phyloP scores from a whole-genome alignment of 2,888 invertebrate genomes.

The Cerastis leucographa region DNA sequence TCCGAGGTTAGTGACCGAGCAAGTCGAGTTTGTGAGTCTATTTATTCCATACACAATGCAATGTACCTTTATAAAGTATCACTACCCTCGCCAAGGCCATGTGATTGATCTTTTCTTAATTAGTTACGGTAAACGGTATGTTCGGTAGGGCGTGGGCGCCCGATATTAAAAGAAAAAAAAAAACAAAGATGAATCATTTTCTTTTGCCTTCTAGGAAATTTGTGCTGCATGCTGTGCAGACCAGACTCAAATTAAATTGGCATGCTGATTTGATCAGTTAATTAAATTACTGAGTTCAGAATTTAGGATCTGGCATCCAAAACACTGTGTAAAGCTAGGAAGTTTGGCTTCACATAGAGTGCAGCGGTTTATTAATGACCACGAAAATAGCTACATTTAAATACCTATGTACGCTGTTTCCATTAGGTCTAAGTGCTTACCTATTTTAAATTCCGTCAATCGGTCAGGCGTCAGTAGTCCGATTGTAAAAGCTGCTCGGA shows the following conservation, averaged over 20 bases:
- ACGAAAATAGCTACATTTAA: neutral
- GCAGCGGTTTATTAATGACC: neutral
- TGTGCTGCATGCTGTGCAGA: no score
- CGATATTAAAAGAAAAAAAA: neutral
- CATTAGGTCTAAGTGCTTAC: neutral
- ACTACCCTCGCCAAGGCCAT: neutral
- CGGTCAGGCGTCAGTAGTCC: neutral
- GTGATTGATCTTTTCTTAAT: conserved; percentile 9
- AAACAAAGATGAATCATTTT: neutral
- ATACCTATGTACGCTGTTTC: neutral
- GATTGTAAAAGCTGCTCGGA: conserved; percentile 7
- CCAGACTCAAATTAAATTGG: no score
- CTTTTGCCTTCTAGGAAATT: neutral
- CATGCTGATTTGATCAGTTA: no score
- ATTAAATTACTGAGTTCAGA: neutral
- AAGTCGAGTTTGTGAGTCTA: neutral
- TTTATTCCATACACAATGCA: neutral
- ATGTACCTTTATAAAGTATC: neutral
- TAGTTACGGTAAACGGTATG: neutral
- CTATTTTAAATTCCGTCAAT: conserved; percentile 29
- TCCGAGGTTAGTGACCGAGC: conserved; percentile 1
- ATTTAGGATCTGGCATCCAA: neutral
- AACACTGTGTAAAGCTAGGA: neutral
- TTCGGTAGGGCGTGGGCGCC: neutral
- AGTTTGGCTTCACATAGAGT: neutral